These are phyloP conservation scores for Sminthopsis crassicaudata DNA, from an alignment of 2,113 vertebrate genomes.

Conservation along the genomic window DNA sequence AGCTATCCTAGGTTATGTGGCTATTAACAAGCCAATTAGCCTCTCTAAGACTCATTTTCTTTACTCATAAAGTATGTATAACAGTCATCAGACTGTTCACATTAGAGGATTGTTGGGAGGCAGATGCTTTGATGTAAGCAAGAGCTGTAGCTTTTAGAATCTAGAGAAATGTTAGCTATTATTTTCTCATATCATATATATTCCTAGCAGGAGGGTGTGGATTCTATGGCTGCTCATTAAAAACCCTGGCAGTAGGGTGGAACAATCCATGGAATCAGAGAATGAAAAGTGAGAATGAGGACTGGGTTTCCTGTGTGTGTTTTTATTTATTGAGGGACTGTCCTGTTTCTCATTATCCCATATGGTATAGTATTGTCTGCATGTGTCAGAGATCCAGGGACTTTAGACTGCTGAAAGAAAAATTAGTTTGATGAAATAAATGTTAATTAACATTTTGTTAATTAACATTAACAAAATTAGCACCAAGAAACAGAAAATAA, in stretches of 20 bases:
- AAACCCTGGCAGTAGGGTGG: conserved; percentile 52
- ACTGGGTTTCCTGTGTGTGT: conserved; percentile 66
- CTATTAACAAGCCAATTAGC: not conserved
- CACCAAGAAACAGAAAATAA: conserved; percentile 58
- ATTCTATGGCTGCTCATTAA: conserved; percentile 68
- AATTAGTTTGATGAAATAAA: conserved; percentile 75
- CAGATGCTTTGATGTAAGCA: not conserved
- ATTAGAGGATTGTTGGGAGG: not conserved
- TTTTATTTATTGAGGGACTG: conserved; percentile 77
- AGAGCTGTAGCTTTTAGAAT: not conserved
- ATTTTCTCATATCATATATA: not conserved
- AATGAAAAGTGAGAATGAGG: conserved; percentile 74
- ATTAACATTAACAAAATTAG: conserved; percentile 16
- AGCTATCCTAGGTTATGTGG: not conserved
- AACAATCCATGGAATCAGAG: conserved; percentile 63
- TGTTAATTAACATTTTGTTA: conserved; percentile 55
- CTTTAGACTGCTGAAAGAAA: conserved; percentile 73
- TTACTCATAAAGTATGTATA: not conserved
- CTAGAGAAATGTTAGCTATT: not conserved
- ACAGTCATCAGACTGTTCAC: not conserved
- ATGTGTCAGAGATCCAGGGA: conserved; percentile 70
- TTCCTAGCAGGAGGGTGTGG: conserved; percentile 46
- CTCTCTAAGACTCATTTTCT: not conserved
- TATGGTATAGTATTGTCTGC: conserved; percentile 75
- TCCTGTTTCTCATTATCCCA: conserved; percentile 73